Evolutionary conservation across 2,888 invertebrate species (phyloP), one percentile per base, ranked within the genome.

Genomic region (Latrodectus hesperus): DNA sequence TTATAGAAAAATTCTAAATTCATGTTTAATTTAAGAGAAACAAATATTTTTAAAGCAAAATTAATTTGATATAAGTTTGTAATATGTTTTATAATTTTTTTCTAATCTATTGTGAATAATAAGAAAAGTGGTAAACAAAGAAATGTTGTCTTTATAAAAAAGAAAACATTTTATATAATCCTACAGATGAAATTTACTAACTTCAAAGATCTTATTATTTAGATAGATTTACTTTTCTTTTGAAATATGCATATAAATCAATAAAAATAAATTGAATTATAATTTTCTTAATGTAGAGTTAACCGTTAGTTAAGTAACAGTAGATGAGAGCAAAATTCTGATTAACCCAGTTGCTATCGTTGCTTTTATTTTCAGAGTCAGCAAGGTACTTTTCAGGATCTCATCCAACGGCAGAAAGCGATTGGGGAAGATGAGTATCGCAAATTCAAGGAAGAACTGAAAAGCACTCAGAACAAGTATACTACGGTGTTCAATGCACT

Each of bases 391-490:
- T 49, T 83, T 52, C 75, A 70, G 11, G 82, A 83, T 53, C 10
- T 83, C 10, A 38, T 83, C 17, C 75, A 83, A 10, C 82, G 75
- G 1, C 75, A 83, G 22, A 83, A 60, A 12, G 14, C 68, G 60
- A 53, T 75, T 10, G 9, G 22, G 10, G 82, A 83, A 16, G 22
- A 14, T 12, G 82, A 83, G 11, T 12, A 70, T 26, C 75, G 75
- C 5, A 65, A 17, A 26, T 74, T 70, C 60, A 53, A 53, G n/a
- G 70, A 75, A 3, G 75, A 83, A 49, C 16, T 83, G 52, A 75
- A 70, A 38, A 60, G 60, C 22, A 22, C 75, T 0, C 70, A 70
- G 6, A 12, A 14, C 10, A 83, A 75, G 16, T 60, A 83, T n/a
- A 49, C 70, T 4, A 83, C 70, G 5, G 14, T 22, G 16, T 5